A percentile compares a stretch with the other conserved stretches of the same genome.
Conservation (phyloP, 2,113 vertebrate species). For the Xiphias gladius region DNA sequence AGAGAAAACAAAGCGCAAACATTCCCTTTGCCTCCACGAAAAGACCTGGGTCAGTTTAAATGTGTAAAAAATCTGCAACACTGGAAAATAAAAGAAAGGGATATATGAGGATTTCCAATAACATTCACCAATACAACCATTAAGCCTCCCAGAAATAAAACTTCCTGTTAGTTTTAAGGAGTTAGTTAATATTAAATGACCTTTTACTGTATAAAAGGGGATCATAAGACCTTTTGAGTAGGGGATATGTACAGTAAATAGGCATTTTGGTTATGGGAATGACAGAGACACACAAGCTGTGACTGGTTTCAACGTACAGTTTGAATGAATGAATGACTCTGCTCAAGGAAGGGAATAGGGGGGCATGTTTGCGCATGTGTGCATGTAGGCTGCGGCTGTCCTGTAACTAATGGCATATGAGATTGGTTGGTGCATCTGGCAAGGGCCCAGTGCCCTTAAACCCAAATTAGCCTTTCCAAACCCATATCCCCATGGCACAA, state of each 20-base stretch:
- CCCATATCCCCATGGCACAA: slow-evolving; percentile 75
- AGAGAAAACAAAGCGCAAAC: slow-evolving; percentile 63
- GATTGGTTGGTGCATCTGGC: slow-evolving; percentile 72
- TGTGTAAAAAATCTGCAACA: slow-evolving; percentile 35
- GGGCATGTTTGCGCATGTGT: slow-evolving; percentile 66
- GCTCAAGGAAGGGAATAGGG: slow-evolving; percentile 40
- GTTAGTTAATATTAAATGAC: slow-evolving; percentile 22
- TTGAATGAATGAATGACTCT: slow-evolving; percentile 65
- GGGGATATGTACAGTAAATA: slow-evolving; percentile 9
- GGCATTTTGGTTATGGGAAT: slow-evolving; percentile 24
- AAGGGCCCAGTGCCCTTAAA: slow-evolving; percentile 78
- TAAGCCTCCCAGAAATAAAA: neutral
- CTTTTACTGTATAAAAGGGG: slow-evolving; percentile 9
- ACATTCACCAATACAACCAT: neutral
- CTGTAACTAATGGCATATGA: slow-evolving; percentile 70
- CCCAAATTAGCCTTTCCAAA: slow-evolving; percentile 81
- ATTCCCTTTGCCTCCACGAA: slow-evolving; percentile 45
- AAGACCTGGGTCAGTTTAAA: slow-evolving; percentile 60
- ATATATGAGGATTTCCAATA: neutral
- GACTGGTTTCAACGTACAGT: slow-evolving; percentile 45
- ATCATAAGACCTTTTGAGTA: slow-evolving; percentile 1
- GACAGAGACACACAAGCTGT: slow-evolving; percentile 44
- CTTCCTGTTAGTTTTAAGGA: neutral
- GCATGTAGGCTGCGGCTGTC: slow-evolving; percentile 58
- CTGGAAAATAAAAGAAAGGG: slow-evolving; percentile 4